Evolutionary conservation across 2,113 vertebrate species (phyloP), one percentile per base, ranked within the genome.

Genomic region (Stigmatopora argus): DNA sequence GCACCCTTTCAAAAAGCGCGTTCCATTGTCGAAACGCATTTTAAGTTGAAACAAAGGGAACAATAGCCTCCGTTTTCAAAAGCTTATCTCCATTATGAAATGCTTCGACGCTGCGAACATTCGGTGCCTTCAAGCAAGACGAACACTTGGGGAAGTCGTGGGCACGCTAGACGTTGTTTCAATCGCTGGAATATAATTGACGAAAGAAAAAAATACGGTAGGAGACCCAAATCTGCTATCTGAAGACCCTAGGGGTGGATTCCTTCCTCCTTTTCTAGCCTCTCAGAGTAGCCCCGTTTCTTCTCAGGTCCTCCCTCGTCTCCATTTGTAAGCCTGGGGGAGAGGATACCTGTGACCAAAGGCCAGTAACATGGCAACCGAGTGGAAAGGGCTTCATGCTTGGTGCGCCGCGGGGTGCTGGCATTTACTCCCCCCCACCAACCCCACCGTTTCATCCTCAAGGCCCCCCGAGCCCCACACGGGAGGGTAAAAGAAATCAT

Each of bases 351-450:
- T 87, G 85, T 64, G 8, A 77, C 80, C 76, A 72, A 85, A 76
- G 79, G 83, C 75, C 83, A 78, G 87, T 85, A 84, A 66, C 87
- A 80, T 88, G 85, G 89, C 88, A 88, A 90, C 86, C 65, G 18
- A 84, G 83, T 82, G 81, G 82, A 88, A 87, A 81, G 83, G 81
- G 79, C 81, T 74, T 61, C 78, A 67, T 86, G 82, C 69, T 66
- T 74, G 72, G 72, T 76, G 70, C 82, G 70, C 86, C 45, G 82
- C 81, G 69, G 87, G 87, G 85, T 73, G 77, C 85, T 87, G 86
- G 85, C 86, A 87, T 90, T 89, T 86, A 87, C 80, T 85, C 67
- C 70, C 79, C 72, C 67, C 68, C 26, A 1, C 61, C 5, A 71
- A 78, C 72, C 67, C 68, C 26, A 1, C 61, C 5, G 73, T 80